A percentile compares a stretch with the other conserved stretches of the same genome.
These are phyloP conservation scores for Pollenia amentaria DNA, from an alignment of 2,888 invertebrate species.

Conservation along the genomic window DNA sequence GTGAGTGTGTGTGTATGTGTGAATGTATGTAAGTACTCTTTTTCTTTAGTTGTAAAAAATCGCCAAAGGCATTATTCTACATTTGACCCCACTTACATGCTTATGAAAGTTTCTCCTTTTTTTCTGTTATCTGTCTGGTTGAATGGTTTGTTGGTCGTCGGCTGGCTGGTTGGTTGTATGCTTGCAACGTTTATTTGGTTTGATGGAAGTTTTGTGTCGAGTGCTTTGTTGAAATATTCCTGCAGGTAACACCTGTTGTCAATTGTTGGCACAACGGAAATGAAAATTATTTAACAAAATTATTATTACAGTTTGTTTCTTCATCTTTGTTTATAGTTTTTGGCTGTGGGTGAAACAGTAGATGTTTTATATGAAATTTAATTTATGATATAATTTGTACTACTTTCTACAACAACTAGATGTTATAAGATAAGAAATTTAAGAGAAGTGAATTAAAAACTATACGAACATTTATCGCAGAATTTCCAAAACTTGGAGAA, in stretches of 20 bases:
- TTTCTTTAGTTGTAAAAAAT: conserved; percentile 19
- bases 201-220: conserved; percentile 63
- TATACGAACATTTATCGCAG: too few species aligned
- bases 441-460: too few species aligned
- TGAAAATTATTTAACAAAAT: conserved; percentile 67
- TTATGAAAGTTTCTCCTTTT: conserved; percentile 29
- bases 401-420: not conserved
- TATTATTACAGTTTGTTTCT: conserved; percentile 23
- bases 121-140: conserved; percentile 28
- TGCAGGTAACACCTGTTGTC: conserved; percentile 73
- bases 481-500: too few species aligned
- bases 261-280: conserved; percentile 67
- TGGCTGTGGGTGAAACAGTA: conserved; percentile 1
- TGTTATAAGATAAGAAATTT: not conserved
- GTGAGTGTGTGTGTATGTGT: not conserved
- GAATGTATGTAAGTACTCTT: not conserved
- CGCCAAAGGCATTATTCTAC: conserved; percentile 68
- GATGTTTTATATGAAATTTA: not conserved
- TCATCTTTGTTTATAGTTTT: conserved; percentile 1
- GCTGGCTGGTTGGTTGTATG: conserved; percentile 28
- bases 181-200: conserved; percentile 56
- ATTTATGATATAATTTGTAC: conserved; percentile 27
- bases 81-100: conserved; percentile 70
- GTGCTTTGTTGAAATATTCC: conserved; percentile 71
- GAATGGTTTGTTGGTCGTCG: conserved; percentile 39